A percentile compares a stretch with the other conserved stretches of the same genome.
phyloP scores from a whole-genome alignment of 2,113 vertebrate genomes.

The Heterotilapia buettikoferi region DNA sequence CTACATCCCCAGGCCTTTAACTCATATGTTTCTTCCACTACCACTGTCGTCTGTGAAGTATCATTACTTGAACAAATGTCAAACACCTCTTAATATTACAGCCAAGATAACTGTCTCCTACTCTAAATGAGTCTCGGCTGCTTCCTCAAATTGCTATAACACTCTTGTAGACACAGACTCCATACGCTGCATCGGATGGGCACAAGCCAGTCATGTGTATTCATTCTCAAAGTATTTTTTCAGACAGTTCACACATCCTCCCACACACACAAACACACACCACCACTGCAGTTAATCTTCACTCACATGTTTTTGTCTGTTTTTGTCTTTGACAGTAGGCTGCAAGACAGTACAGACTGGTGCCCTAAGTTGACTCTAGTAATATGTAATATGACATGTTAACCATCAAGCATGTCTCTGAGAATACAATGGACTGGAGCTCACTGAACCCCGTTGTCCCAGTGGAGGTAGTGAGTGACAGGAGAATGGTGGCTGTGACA shows the following conservation, averaged over 20 bases:
- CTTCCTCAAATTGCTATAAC: neutral
- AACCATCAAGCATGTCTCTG: neutral
- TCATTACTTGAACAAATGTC: neutral
- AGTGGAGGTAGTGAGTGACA: neutral
- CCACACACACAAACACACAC: neutral
- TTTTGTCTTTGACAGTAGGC: neutral
- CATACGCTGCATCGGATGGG: neutral
- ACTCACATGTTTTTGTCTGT: neutral
- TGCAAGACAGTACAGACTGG: neutral
- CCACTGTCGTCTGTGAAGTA: neutral
- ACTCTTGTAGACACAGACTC: neutral
- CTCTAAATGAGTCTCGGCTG: neutral
- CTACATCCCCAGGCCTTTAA: constrained; percentile 3
- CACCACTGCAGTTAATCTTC: neutral
- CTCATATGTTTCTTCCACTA: neutral
- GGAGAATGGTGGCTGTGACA: neutral
- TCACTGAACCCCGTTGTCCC: neutral
- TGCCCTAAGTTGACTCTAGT: neutral
- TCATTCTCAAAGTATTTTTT: neutral
- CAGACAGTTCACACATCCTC: neutral
- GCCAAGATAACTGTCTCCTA: neutral
- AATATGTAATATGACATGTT: neutral
- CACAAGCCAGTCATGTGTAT: neutral
- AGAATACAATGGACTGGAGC: neutral
- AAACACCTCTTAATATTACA: neutral